Evolutionary conservation across 2,888 invertebrate species (phyloP).

Genomic region (Diploptera punctata): DNA sequence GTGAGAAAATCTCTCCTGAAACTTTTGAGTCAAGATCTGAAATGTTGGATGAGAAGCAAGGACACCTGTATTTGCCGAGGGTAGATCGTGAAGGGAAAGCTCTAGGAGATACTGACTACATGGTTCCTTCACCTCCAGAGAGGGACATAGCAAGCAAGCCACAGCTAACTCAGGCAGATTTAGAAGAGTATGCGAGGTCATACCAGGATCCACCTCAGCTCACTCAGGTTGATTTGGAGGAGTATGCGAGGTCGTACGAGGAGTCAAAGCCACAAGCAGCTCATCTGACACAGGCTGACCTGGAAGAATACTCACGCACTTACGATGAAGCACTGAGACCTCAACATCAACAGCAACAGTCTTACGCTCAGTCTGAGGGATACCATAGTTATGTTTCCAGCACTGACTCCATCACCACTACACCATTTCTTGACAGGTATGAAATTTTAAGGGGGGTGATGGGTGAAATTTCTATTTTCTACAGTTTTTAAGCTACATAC

Average conservation of each 20-base stretch:
- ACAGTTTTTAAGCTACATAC: too few species aligned
- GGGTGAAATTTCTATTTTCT: too few species aligned
- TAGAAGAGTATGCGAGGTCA: conserved; percentile 72
- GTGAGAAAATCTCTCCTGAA: conserved; percentile 67
- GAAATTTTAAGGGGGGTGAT: background rate
- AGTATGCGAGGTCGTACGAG: conserved; percentile 35
- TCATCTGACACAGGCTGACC: conserved; percentile 55
- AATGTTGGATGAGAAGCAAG: conserved; percentile 52
- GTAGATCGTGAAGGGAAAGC: conserved; percentile 69
- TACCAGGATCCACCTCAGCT: conserved; percentile 59
- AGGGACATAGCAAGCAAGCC: conserved; percentile 56
- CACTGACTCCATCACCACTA: conserved; percentile 73
- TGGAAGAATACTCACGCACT: conserved; percentile 53
- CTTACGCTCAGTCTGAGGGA: conserved; percentile 80
- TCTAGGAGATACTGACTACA: conserved; percentile 68
- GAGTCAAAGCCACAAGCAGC: conserved; percentile 35
- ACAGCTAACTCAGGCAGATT: conserved; percentile 67
- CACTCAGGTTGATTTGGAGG: conserved; percentile 42
- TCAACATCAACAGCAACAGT: conserved; percentile 70
- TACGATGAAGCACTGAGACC: conserved; percentile 55
- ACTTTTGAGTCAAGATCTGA: conserved; percentile 60
- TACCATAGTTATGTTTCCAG: conserved; percentile 83
- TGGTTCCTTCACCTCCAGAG: conserved; percentile 74
- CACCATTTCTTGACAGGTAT: conserved; percentile 76
- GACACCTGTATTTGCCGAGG: conserved; percentile 61